Evolutionary conservation across 2,113 vertebrate species (phyloP).

Genomic region (Taxidea taxus): DNA sequence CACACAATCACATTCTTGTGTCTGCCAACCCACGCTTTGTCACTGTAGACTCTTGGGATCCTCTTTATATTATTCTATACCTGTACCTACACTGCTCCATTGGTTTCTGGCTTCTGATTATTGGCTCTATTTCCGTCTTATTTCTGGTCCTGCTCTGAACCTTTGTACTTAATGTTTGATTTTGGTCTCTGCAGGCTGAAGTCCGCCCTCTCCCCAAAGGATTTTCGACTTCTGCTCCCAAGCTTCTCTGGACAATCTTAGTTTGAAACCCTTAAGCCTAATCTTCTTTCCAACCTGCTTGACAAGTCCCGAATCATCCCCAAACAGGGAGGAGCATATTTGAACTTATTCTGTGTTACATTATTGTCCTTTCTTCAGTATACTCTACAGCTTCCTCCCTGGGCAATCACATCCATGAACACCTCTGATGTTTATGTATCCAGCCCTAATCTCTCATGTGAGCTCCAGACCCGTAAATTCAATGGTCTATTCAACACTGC

Average conservation of each 20-base stretch:
- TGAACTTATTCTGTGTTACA: neutral
- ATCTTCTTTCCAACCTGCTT: neutral
- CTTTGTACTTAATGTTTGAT: neutral
- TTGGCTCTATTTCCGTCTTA: neutral
- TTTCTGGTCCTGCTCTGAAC: neutral
- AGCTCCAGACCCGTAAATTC: neutral
- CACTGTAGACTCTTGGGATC: neutral
- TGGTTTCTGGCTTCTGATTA: neutral
- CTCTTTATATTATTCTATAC: neutral
- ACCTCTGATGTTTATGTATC: constrained; percentile 15
- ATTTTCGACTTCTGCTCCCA: neutral
- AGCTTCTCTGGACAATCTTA: neutral
- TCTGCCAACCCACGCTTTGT: neutral
- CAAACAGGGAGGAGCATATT: neutral
- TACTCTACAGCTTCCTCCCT: neutral
- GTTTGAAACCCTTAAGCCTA: neutral
- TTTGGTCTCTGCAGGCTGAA: neutral
- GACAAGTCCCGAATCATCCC: neutral
- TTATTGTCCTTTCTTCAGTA: neutral
- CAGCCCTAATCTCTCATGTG: neutral
- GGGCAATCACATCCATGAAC: neutral
- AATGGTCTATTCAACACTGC: neutral
- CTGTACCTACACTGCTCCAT: neutral
- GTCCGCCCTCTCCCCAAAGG: neutral
- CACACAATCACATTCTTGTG: neutral